Evolutionary conservation across 2,797 vertebrate genomes (phyloP).

Genomic region (Phataginus tricuspis): DNA sequence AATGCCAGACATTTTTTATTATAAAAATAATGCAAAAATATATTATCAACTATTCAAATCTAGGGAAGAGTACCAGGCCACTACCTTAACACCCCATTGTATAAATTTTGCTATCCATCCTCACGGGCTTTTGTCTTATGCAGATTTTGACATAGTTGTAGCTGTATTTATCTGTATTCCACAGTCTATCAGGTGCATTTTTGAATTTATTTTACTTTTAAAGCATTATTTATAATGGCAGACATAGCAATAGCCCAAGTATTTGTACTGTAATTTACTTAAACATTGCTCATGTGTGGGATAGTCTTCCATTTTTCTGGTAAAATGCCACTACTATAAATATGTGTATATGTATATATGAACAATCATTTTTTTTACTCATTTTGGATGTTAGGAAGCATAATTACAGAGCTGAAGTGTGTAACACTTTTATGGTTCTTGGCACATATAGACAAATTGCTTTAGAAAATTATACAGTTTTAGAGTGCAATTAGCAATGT

Average conservation of each 20-base stretch:
- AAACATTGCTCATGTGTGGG: neutral
- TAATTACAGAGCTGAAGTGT: neutral
- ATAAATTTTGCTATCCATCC: neutral
- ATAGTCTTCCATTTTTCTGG: conserved; percentile 40
- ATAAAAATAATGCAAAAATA: conserved; percentile 32
- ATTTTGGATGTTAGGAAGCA: conserved; percentile 18
- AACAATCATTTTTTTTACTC: neutral
- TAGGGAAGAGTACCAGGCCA: neutral
- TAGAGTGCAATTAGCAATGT: neutral
- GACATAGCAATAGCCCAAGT: neutral
- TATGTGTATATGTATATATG: neutral
- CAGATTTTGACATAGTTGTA: neutral
- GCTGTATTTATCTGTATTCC: conserved; percentile 6
- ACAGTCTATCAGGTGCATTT: neutral
- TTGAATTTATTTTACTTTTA: neutral
- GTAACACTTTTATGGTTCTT: conserved; percentile 3
- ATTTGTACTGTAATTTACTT: conserved; percentile 42
- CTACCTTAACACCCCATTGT: neutral
- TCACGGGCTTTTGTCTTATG: neutral
- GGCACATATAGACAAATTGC: neutral
- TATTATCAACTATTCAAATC: conserved; percentile 21
- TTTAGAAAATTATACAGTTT: conserved; percentile 39
- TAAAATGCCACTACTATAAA: conserved; percentile 10
- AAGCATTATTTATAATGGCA: neutral
- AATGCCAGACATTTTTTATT: neutral